Evolutionary conservation across 1,140 invertebrate species (phyloP), one percentile per base, ranked within the genome.

Genomic region (Probaryconus sp.): DNA sequence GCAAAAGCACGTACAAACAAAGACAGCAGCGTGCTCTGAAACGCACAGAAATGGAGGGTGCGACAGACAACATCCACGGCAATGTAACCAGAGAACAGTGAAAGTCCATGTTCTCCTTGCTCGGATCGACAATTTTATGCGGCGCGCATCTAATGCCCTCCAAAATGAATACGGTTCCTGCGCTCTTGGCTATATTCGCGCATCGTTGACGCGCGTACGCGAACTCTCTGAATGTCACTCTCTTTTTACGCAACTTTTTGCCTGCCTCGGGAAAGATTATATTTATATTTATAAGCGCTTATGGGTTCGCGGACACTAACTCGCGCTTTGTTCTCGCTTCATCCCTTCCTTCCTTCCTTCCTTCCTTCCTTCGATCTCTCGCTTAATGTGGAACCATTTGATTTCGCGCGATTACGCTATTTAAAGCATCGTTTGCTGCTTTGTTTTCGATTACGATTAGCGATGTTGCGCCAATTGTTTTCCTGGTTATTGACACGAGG

Each of bases 131-230:
- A 58, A 73, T 69, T 70, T 77, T 65, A 56, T 70, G 58, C 48
- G 47, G 40, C 65, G 60, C 63, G 56, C 56, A 65, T 65, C 60
- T 67, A 73, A 74, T 70, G 70, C 65, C 58, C 70, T 77, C 71
- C 37, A 70, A n/a, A 77, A 70, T 70, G 68, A 68, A 72, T 70
- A 61, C 53, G 68, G 61, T 68, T 75, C 63, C 69, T 53, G 45
- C 51, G 24, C 21, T 18, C 40, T 45, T 50, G 37, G 47, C 21
- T 58, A 58, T 48, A 56, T 63, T 45, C 60, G 43, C 30, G 55
- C 47, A 21, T 50, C 38, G 43, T 43, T 13, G 50, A 35, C 31
- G 33, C 51, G 40, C 51, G 43, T 53, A 53, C 50, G 67, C 10
- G 33, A 35, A 14, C 33, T 2, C 4, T 56, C 35, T 63, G 35